Evolutionary conservation across 2,113 vertebrate species (phyloP).

Genomic region (Megaceryle torquata): DNA sequence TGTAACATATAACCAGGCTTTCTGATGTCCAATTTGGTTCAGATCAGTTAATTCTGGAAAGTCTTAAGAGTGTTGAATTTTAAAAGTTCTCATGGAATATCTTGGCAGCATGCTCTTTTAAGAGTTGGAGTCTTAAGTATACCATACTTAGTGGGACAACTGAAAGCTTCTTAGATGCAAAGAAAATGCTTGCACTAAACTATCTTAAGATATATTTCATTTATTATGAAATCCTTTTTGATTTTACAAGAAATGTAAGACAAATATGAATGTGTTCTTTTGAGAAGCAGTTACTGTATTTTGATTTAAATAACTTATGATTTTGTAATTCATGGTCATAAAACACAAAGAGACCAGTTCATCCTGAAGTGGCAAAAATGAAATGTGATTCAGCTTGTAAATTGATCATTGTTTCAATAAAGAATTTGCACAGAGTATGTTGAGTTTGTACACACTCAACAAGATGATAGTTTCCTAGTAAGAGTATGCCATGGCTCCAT

Average conservation of each 20-base stretch:
- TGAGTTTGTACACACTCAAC: not conserved
- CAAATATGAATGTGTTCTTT: constrained; percentile 49
- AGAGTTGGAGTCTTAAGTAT: constrained; percentile 12
- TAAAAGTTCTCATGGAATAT: constrained; percentile 32
- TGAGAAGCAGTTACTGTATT: constrained; percentile 51
- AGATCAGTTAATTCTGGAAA: constrained; percentile 28
- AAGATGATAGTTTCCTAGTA: not conserved
- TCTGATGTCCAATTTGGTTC: not conserved
- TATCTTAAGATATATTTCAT: constrained; percentile 50
- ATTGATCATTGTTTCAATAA: constrained; percentile 77
- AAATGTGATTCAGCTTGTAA: constrained; percentile 66
- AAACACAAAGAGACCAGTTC: constrained; percentile 56
- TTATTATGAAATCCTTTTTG: constrained; percentile 30
- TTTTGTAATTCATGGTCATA: constrained; percentile 49
- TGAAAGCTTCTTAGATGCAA: constrained; percentile 47
- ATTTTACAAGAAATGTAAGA: constrained; percentile 48
- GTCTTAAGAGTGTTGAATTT: not conserved
- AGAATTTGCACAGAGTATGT: constrained; percentile 64
- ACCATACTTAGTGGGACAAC: not conserved
- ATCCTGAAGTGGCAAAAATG: constrained; percentile 58
- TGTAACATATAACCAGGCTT: constrained; percentile 47
- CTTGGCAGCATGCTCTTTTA: constrained; percentile 58
- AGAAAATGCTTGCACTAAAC: constrained; percentile 37
- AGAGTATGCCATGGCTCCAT: not conserved
- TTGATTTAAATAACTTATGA: constrained; percentile 59